Base-by-base conservation (phyloP, 1,140 invertebrate genomes). In the Lepidurus apus region DNA sequence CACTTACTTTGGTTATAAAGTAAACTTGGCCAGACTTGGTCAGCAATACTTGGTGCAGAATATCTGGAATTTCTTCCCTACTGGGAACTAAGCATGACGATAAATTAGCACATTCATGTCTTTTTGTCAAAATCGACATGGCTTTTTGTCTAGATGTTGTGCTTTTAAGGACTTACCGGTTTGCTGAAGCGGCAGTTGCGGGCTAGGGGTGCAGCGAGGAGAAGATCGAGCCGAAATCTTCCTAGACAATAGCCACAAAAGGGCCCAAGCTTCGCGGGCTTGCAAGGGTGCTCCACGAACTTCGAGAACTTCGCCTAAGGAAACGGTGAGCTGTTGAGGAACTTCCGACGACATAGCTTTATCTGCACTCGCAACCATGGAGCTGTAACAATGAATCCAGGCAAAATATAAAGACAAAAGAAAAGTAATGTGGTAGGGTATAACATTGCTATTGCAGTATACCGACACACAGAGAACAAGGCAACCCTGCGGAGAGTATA, bases 301-400 rank as follows among this genome's bases (percentile, higher is more conserved):
- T 74, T 79, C 73, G 42, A 79, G 73, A 74, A 79, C 78, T 44
- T 79, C 78, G 34, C 75, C 78, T 3, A 74, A 44, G 26, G 78
- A 74, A 74, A 79, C 78, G 43, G 73, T 42, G 73, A 79, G 75
- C 75, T 65, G 53, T 65, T 65, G 53, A 13, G 53, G 53, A n/a
- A 65, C 53, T 65, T 65, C 53, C 53, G 53, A 65, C 53, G n/a
- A 65, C 53, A 65, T 65, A 65, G 53, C 53, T 65, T 65, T 65
- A 65, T 65, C 53, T 65, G n/a, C 53, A 65, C 53, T 65, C 21
- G 17, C 53, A n/a, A 65, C 53, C 21, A 65, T 65, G 53, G n/a
- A 65, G 53, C 53, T 13, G 53, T 65, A 65, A 65, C 53, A 65
- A 65, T 65, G 53, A 65, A 65, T 65, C 53, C 53, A 65, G 21